Conservation (phyloP, 2,888 invertebrate genomes). For the Horisme vitalbata region DNA sequence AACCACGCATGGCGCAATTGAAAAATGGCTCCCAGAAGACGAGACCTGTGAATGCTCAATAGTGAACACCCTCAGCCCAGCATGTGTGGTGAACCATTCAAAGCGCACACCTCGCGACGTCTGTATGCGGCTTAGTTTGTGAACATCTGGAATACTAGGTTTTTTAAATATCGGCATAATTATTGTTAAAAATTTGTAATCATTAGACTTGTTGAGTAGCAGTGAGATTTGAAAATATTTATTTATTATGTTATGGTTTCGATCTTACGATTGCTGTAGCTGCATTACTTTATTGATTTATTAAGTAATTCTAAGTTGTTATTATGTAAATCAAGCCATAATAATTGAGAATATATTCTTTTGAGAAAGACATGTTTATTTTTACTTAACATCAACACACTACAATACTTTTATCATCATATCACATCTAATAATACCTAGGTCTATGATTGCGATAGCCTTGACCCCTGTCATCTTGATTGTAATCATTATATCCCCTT, state of each 20-base stretch:
- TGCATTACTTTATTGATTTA: conserved; percentile 79
- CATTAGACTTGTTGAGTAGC: conserved; percentile 79
- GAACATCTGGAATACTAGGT: conserved; percentile 58
- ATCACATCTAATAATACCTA: conserved; percentile 39
- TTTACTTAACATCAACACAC: conserved; percentile 35
- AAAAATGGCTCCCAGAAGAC: too few relatives aligned
- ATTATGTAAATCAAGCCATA: conserved; percentile 83
- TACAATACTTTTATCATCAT: conserved; percentile 10
- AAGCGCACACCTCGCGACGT: too few relatives aligned
- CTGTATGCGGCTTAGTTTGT: too few relatives aligned
- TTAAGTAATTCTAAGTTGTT: conserved; percentile 82
- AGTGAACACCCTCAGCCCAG: too few relatives aligned
- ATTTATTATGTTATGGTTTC: conserved; percentile 76
- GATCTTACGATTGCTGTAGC: conserved; percentile 72
- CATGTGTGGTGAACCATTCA: too few relatives aligned
- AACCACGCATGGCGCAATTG: too few relatives aligned
- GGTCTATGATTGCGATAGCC: conserved; percentile 38
- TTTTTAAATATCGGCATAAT: conserved; percentile 75
- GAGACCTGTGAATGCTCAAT: too few relatives aligned
- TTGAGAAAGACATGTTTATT: conserved; percentile 60
- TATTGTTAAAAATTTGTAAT: conserved; percentile 78
- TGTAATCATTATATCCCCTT: conserved; percentile 37
- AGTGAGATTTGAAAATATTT: conserved; percentile 73
- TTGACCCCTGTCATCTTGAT: conserved; percentile 36
- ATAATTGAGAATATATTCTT: conserved; percentile 83